phyloP scores from a whole-genome alignment of 2,888 invertebrate genomes.

The Lepas anatifera region DNA sequence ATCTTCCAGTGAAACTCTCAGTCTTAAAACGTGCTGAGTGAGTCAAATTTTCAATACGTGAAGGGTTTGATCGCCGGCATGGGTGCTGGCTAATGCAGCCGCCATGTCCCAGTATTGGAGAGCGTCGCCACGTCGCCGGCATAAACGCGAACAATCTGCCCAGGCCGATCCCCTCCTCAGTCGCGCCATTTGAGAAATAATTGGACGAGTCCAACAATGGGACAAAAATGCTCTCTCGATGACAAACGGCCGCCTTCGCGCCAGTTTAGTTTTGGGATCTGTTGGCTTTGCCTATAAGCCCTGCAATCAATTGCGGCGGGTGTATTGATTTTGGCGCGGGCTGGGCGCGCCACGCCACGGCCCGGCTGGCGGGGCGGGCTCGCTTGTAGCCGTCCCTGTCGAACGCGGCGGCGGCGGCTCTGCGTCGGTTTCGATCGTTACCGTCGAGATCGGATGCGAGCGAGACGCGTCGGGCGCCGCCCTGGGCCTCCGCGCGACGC shows the following conservation, averaged over 20 bases:
- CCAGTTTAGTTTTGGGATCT: conserved; percentile 10
- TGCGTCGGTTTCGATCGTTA: neutral
- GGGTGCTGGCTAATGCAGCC: no score
- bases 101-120: no score
- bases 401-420: neutral
- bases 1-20: no score
- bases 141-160: neutral
- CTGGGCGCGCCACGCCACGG: no score
- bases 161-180: neutral
- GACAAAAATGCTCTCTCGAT: conserved; percentile 8
- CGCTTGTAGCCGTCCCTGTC: neutral
- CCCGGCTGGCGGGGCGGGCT: no score
- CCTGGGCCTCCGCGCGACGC: neutral
- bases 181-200: conserved; percentile 1
- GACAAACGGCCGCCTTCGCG: neutral
- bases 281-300: conserved; percentile 12
- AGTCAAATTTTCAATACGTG: no score
- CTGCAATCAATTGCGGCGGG: neutral
- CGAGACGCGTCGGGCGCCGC: neutral
- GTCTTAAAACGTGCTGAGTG: no score
- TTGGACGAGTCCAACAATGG: conserved; percentile 7
- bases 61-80: no score
- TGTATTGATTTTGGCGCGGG: neutral
- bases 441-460: neutral
- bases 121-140: neutral